These are phyloP conservation scores for Cyclargus thomasi DNA, from an alignment of 1,140 invertebrate genomes.

Conservation along the genomic window DNA sequence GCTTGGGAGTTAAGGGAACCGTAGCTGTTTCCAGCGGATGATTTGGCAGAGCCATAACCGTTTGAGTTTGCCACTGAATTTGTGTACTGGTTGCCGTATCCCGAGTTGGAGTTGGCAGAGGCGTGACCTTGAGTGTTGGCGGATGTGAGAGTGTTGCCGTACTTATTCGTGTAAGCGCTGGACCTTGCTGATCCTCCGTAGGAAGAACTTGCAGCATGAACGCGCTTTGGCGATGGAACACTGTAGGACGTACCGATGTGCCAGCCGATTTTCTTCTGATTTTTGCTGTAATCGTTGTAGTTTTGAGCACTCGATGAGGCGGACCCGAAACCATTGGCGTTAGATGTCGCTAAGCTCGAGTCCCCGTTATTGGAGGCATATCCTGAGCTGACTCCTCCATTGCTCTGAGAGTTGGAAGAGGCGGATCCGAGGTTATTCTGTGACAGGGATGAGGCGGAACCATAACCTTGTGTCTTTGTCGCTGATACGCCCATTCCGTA, in stretches of 20 bases:
- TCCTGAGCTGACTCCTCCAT: constrained; percentile 2
- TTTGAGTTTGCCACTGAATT: constrained; percentile 39
- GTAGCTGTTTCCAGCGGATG: constrained; percentile 37
- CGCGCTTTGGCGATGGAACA: constrained; percentile 28
- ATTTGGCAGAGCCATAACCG: constrained; percentile 39
- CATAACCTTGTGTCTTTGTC: constrained; percentile 35
- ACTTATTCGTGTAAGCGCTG: constrained; percentile 27
- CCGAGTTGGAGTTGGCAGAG: constrained; percentile 36
- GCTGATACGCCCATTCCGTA: constrained; percentile 37
- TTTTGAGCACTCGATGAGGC: neutral
- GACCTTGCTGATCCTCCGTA: constrained; percentile 34
- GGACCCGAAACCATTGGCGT: constrained; percentile 16
- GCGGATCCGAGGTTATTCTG: constrained; percentile 8
- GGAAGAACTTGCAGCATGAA: constrained; percentile 33
- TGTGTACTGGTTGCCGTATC: constrained; percentile 23
- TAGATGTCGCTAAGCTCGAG: neutral
- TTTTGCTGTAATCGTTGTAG: neutral
- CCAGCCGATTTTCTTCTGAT: constrained; percentile 35
- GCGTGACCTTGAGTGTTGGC: constrained; percentile 44
- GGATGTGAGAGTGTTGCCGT: constrained; percentile 36
- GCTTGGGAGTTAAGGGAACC: constrained; percentile 35
- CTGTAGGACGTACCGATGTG: constrained; percentile 49
- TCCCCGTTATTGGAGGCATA: constrained; percentile 2
- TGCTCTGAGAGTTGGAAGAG: constrained; percentile 13
- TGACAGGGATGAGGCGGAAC: constrained; percentile 32